Base-by-base conservation (phyloP, 2,888 invertebrate genomes). In the Aphodius granarius region DNA sequence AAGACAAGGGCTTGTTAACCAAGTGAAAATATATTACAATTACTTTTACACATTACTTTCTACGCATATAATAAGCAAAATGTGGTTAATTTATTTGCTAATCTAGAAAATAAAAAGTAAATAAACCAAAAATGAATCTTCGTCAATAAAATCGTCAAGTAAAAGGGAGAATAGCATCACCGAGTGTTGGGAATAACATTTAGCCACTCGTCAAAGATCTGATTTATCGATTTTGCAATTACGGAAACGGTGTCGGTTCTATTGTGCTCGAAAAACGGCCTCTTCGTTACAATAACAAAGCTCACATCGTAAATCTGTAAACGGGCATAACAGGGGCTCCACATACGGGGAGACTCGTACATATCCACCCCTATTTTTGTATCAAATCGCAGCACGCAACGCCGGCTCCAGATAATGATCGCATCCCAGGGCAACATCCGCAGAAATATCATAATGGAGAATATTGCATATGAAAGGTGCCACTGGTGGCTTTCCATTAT, bases 361-460 rank as follows among this genome's bases (percentile, higher is more conserved):
- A 72, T 72, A 43, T 2, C 43, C 43, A 43, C 68, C 75, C 72
- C 66, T 19, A 62, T 72, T 72, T 75, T 75, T 66, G 4, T 3
- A 5, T 18, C 17, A 20, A 74, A 77, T 71, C 66, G 71, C 62
- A 68, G 66, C 66, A 77, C 77, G 77, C 77, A 74, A 76, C 76
- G 76, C 63, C 73, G 77, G 66, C 74, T 77, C 76, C 76, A 75
- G 73, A 78, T 78, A 78, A 77, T 78, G 75, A 77, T 76, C 76
- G 66, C 64, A 71, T 71, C 64, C 66, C 65, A 23, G 21, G n/a
- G 13, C 65, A 21, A n/a, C 18, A 9, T 43, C 43, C 43, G 43
- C 43, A 43, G 43, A 66, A 73, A 72, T 64, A 9, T 9, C 20
- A 66, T 22, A 65, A 66, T 73, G 23, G 21, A 73, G 43, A 43